Percentiles rank a stretch among this genome's conserved stretches.
These are phyloP conservation scores for Trichomalopsis sarcophagae DNA, from an alignment of 1,140 invertebrate genomes.

Conservation along the genomic window DNA sequence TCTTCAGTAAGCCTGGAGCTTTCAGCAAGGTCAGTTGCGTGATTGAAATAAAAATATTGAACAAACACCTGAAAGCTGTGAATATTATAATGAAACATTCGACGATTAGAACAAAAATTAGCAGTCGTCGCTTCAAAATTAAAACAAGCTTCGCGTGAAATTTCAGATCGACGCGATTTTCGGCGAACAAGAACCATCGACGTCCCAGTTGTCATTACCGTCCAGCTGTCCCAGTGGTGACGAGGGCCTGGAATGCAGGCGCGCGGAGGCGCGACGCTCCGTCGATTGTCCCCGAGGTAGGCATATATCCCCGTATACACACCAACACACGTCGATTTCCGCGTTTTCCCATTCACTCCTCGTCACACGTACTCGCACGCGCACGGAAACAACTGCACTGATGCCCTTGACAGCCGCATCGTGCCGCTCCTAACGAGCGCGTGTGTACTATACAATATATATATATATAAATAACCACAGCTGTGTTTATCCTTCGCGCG, in stretches of 20 bases:
- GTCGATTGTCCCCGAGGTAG: constrained; percentile 73
- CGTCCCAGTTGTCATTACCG: constrained; percentile 57
- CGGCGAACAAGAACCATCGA: constrained; percentile 63
- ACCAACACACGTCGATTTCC: background rate
- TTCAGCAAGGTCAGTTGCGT: constrained; percentile 65
- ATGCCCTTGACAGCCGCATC: constrained; percentile 38
- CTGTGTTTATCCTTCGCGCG: background rate
- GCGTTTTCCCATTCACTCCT: background rate
- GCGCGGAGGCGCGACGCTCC: constrained; percentile 71
- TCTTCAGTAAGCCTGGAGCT: constrained; percentile 72
- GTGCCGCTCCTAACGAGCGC: constrained; percentile 11
- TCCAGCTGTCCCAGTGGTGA: constrained; percentile 71
- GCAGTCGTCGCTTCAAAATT: background rate
- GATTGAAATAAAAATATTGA: no score
- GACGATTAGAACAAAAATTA: background rate
- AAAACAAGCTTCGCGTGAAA: background rate
- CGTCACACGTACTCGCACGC: background rate
- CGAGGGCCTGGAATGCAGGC: constrained; percentile 72
- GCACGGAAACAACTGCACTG: background rate
- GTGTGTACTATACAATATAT: no score
- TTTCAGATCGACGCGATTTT: constrained; percentile 70
- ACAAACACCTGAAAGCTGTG: no score
- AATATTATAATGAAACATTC: no score
- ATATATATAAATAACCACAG: no score
- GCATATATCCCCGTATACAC: background rate